These are phyloP conservation scores for Pangasianodon hypophthalmus DNA, from an alignment of 2,113 vertebrate genomes.

Conservation along the genomic window DNA sequence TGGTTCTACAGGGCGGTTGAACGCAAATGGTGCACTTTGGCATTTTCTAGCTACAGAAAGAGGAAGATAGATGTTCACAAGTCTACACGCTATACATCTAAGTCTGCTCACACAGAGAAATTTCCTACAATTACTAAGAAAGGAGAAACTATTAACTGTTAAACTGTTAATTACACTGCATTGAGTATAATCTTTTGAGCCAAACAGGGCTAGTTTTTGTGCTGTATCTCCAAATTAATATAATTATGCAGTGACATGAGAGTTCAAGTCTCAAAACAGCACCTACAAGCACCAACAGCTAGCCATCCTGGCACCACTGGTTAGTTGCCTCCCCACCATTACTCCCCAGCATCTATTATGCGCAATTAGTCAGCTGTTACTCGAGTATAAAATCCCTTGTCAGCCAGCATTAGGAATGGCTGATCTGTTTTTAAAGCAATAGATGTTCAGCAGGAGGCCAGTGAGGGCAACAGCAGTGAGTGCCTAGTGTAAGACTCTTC, in stretches of 20 bases:
- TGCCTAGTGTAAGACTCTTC: background rate
- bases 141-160: background rate
- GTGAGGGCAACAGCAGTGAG: conserved; percentile 49
- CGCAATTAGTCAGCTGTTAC: conserved; percentile 66
- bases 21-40: background rate
- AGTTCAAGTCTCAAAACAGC: background rate
- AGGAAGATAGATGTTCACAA: conserved; percentile 1
- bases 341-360: conserved; percentile 61
- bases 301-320: background rate
- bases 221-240: background rate
- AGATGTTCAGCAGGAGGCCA: conserved; percentile 60
- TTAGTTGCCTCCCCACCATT: background rate
- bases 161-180: background rate
- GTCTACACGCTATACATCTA: background rate
- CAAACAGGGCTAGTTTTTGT: background rate
- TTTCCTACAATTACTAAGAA: background rate
- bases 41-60: background rate
- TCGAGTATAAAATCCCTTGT: conserved; percentile 68
- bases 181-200: background rate
- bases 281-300: background rate
- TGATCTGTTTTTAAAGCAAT: conserved; percentile 47
- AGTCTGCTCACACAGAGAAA: background rate
- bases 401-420: conserved; percentile 62
- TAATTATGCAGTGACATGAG: background rate
- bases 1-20: background rate